Base-by-base conservation (phyloP, 1,140 invertebrate species). In the Formica selysi region DNA sequence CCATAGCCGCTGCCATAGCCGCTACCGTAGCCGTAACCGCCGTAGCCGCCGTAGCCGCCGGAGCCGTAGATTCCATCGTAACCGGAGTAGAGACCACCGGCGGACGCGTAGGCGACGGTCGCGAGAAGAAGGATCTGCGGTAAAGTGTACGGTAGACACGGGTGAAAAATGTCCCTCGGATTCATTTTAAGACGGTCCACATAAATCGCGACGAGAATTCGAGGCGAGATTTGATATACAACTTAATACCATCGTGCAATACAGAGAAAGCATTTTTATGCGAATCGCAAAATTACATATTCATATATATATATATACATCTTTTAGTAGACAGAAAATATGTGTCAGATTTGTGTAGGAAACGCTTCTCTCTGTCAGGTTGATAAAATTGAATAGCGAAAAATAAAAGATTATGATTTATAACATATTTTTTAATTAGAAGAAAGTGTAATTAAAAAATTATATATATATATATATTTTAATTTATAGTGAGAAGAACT, bases 91-190 rank as follows among this genome's bases (percentile, higher is more conserved):
- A 92, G 80, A 74, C 89, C 61, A 8, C 19, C 93, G 41, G 94
- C 94, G 22, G 92, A 92, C 6, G 91, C 93, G 64, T 92, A 94
- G 29, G 93, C 93, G 84, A 94, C 79, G 6, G 68, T 29, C 84
- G 91, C 91, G 54, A 93, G 86, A 86, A 94, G 90, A 54, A 94
- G 62, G 76, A 93, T 71, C 93, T 94, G 74, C 48, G 84, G 85
- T 73, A 71, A 78, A 73, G 8, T n/a, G 36, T n/a, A 32, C 32
- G 32, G 32, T 32, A 22, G 3, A 54, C 4, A 22, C 16, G 57
- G 16, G 19, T 74, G 41, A 29, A 22, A 19, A 41, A 51, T 22
- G 11, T 7, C 19, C 0, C n/a, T 26, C 7, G 7, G 11, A n/a
- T 6, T 6, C 32, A 2, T 22, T 62, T 51, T 61, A 13, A 16